Base-by-base conservation (phyloP, 2,113 vertebrate genomes). In the Oncorhynchus gorbuscha region DNA sequence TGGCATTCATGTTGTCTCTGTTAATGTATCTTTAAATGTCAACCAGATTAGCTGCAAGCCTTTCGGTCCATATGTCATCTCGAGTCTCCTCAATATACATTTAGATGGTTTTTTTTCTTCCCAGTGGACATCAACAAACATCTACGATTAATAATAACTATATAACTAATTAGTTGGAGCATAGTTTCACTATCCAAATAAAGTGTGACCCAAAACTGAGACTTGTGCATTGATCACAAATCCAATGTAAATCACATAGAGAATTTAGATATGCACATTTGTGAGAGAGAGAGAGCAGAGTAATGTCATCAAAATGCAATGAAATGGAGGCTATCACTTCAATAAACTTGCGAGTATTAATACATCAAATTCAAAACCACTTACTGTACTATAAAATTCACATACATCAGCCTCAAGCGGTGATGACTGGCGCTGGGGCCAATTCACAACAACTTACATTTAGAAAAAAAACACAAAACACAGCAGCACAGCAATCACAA, bases 331-430 rank as follows among this genome's bases (percentile, higher is more conserved):
- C 82, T 61, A 79, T 86, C 84, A 84, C 79, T 85, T 84, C 80
- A 72, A 59, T 35, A 70, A 62, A 81, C 28, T 69, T 76, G 81
- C 70, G 75, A 80, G 74, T 76, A 78, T 86, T 78, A 26, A 71
- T 88, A 86, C 84, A 91, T 83, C 83, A 87, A 80, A 87, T 83
- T 81, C 69, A 70, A 77, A 81, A 86, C 76, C 70, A 80, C 79
- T 87, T 76, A 80, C 87, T 75, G 75, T 84, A 83, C 79, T 85
- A 86, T 82, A 85, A 89, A 85, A 67, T 85, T 86, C 86, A 85
- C 82, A 85, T 76, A 80, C 76, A 79, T 83, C 84, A 86, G 12
- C 66, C 65, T 62, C 24, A 51, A 68, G 73, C 35, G 79, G 24
- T 61, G 81, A 72, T 73, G 55, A 73, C 22, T 64, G 72, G 58